phyloP scores from a whole-genome alignment of 1,140 invertebrate genomes.

The Harlomillsia oculata region DNA sequence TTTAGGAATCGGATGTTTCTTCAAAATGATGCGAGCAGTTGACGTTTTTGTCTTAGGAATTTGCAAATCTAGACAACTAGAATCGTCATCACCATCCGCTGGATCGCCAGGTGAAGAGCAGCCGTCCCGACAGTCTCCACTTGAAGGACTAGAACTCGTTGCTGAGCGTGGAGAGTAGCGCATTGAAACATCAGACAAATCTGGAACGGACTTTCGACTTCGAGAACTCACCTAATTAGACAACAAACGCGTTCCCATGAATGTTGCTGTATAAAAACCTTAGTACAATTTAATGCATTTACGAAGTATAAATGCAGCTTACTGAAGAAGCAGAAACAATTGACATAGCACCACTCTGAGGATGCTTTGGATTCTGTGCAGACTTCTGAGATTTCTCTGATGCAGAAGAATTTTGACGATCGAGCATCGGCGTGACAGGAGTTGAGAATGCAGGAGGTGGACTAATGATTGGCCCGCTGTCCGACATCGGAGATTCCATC shows the following conservation, averaged over 20 bases:
- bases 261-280: background rate
- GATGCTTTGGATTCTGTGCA: slow-evolving; percentile 11
- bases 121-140: slow-evolving; percentile 6
- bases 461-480: slow-evolving; percentile 32
- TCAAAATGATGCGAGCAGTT: background rate
- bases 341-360: slow-evolving; percentile 20
- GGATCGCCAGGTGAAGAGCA: slow-evolving; percentile 9
- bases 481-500: slow-evolving; percentile 35
- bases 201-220: slow-evolving; percentile 25
- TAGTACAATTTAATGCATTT: too few relatives aligned
- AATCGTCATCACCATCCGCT: slow-evolving; percentile 16
- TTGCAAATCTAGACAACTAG: slow-evolving; percentile 1
- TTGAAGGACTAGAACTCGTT: slow-evolving; percentile 23
- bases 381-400: slow-evolving; percentile 27
- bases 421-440: slow-evolving; percentile 33
- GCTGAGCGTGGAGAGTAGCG: slow-evolving; percentile 26
- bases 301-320: too few relatives aligned
- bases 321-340: slow-evolving; percentile 20
- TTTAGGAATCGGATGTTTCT: slow-evolving; percentile 29
- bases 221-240: slow-evolving; percentile 22
- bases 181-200: slow-evolving; percentile 29
- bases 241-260: slow-evolving; percentile 5
- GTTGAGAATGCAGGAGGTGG: slow-evolving; percentile 34
- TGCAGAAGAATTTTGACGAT: slow-evolving; percentile 34
- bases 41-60: background rate